Base-by-base conservation (phyloP, 2,113 vertebrate genomes). In the Steatornis caripensis region DNA sequence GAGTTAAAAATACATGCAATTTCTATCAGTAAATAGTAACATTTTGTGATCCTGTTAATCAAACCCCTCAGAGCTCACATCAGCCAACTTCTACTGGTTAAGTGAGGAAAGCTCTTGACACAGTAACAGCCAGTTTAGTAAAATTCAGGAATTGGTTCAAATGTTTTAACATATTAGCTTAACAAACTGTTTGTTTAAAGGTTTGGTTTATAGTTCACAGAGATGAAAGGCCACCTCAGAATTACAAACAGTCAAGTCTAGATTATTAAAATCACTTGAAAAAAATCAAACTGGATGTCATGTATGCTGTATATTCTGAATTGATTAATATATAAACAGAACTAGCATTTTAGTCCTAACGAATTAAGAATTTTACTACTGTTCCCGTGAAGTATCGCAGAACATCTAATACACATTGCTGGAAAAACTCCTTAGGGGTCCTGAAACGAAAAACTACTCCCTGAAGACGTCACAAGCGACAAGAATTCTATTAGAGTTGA, bases 401-500 rank as follows among this genome's bases (percentile, higher is more conserved):
- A 97, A 61, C 65, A 90, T 36, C 55, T 84, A 81, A 84, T 29
- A 93, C 20, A 60, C 9, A 1, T 26, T 41, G 87, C 86, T 93
- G 54, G 54, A 92, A 96, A 85, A 92, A 86, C n/a, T 96, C 87
- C 91, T 78, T 3, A 39, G 45, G 54, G 84, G 92, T 79, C 65
- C 37, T 20, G 32, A 83, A 92, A 95, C 76, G 84, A 93, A 89
- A 82, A 85, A 66, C 46, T 49, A 57, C 65, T 92, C 77, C 90
- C 90, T 62, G 14, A 92, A 94, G 95, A 94, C 23, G 21, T 78
- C 3, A 7, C 2, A 0, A 95, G 69, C 1, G 0, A 95, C 81
- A 83, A 51, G 66, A 95, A 94, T 92, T 89, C 94, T 94, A 54
- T 93, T 85, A 92, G 84, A 95, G 69, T 27, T 34, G 48, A 90